These are phyloP conservation scores for Catharus bicknelli DNA, from an alignment of 2,113 vertebrate species.

Conservation along the genomic window DNA sequence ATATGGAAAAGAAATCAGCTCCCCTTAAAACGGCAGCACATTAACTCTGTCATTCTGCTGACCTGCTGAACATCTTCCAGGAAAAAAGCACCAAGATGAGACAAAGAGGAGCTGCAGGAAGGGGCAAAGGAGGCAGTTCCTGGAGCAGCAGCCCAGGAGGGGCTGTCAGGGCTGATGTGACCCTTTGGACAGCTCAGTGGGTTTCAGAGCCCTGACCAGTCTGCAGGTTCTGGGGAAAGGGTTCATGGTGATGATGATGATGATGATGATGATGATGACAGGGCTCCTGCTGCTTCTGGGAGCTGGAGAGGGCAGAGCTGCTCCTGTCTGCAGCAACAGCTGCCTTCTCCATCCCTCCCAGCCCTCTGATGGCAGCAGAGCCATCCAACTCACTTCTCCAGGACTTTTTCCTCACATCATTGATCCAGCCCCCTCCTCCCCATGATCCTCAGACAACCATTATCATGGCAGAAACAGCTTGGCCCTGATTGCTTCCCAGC, in stretches of 20 bases:
- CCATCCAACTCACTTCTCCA: not conserved
- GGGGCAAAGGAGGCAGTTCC: not conserved
- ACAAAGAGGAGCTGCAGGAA: not conserved
- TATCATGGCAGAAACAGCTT: slow-evolving; percentile 12
- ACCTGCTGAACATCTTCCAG: not conserved
- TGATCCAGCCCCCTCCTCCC: slow-evolving; percentile 22
- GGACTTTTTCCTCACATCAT: not conserved
- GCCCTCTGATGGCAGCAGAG: not conserved
- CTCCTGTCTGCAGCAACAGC: not conserved
- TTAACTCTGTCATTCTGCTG: not conserved
- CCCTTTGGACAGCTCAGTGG: rapidly evolving
- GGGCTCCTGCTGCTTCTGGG: not conserved
- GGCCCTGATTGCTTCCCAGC: slow-evolving; percentile 37
- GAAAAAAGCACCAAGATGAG: not conserved
- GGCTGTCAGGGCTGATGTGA: not conserved
- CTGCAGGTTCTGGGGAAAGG: not conserved
- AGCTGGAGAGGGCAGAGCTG: not conserved
- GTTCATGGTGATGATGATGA: rapidly evolving
- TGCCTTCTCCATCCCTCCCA: not conserved
- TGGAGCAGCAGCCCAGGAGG: not conserved
- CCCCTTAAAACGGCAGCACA: not conserved
- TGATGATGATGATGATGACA: not conserved
- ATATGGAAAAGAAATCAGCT: not conserved
- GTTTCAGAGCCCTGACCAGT: not conserved
- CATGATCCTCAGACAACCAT: not conserved